phyloP scores from a whole-genome alignment of 1,140 invertebrate species.

The Diachasma alloeum region DNA sequence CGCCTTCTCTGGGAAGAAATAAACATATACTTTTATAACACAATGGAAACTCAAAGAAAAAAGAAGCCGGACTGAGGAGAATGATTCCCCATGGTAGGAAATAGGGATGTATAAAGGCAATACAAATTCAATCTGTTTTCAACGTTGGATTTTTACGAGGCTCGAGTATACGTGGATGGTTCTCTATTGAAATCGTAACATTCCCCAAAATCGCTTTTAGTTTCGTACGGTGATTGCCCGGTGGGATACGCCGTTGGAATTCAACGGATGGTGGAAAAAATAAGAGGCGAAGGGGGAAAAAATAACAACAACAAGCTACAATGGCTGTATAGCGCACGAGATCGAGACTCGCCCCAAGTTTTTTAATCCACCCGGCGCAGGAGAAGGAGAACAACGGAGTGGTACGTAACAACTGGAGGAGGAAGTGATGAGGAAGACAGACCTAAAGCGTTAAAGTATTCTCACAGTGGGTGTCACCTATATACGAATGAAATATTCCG shows the following conservation, averaged over 20 bases:
- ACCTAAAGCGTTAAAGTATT: not conserved
- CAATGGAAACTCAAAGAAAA: not conserved
- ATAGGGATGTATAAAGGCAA: not conserved
- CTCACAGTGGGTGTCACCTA: not conserved
- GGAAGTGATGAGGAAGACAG: not conserved
- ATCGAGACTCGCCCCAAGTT: not conserved
- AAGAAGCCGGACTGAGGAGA: not conserved
- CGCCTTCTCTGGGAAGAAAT: not conserved
- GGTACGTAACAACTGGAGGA: not conserved
- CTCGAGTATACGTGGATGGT: not conserved
- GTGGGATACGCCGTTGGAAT: not conserved
- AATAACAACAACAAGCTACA: not conserved
- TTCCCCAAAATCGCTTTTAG: constrained; percentile 1
- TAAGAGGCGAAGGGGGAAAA: not conserved
- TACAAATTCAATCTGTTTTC: constrained; percentile 8
- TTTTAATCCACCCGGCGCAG: not conserved
- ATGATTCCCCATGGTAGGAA: not conserved
- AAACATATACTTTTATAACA: not conserved
- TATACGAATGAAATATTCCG: not conserved
- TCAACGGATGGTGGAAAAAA: not conserved
- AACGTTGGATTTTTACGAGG: constrained; percentile 7
- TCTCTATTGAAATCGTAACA: constrained; percentile 3
- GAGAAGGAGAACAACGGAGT: not conserved
- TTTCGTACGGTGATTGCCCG: not conserved
- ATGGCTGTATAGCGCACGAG: not conserved